Evolutionary conservation across 2,797 vertebrate genomes (phyloP).

Genomic region (Percopsis omiscomaycus): DNA sequence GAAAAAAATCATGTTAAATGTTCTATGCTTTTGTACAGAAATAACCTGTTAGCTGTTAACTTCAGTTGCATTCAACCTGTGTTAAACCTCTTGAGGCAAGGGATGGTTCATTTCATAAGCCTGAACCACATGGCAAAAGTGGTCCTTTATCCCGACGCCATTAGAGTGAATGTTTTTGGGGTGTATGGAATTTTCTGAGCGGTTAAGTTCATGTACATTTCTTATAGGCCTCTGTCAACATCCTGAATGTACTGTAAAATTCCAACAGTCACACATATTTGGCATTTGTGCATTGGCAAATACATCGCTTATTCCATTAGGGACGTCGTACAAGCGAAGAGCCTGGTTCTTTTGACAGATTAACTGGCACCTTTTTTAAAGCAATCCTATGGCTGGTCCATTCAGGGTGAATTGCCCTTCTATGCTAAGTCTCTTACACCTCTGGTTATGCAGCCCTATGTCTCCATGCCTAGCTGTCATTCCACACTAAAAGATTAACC

Average conservation of each 20-base stretch:
- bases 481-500: neutral
- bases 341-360: neutral
- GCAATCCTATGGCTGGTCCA: neutral
- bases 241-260: neutral
- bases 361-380: neutral
- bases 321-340: neutral
- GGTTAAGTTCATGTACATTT: no score
- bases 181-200: no score
- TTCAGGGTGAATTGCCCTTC: neutral
- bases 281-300: neutral
- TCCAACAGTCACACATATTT: neutral
- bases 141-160: no score
- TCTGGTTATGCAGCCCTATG: neutral
- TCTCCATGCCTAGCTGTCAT: neutral
- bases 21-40: no score
- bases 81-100: no score
- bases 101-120: no score
- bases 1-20: no score
- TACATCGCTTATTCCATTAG: neutral
- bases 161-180: no score
- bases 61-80: no score
- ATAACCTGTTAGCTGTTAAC: no score
- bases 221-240: no score
- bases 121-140: no score
- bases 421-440: neutral